Base-by-base conservation (phyloP, 1,140 invertebrate genomes). In the Drosophila aff. region DNA sequence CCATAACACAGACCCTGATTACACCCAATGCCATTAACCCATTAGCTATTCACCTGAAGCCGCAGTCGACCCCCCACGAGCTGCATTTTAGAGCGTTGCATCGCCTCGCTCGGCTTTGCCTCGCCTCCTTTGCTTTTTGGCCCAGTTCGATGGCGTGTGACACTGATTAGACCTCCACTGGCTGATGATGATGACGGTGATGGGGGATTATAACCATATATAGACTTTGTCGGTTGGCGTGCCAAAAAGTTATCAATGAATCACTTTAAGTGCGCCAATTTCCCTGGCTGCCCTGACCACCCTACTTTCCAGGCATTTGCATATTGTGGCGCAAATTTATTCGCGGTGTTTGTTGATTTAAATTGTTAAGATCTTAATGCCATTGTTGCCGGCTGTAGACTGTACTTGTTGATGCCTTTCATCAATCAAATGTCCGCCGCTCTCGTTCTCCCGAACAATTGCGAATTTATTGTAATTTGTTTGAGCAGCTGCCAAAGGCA, bases 391-490 rank as follows among this genome's bases (percentile, higher is more conserved):
- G 43, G 15, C 61, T 40, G 55, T 31, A 28, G 26, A 33, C 50
- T 52, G 50, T 47, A 69, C 61, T 79, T 73, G 72, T 79, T 71
- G 81, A 80, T 80, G 67, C 76, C 72, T 67, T 78, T 83, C 83
- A 89, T 87, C 83, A 87, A 87, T 87, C 83, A 87, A 89, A 89
- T 89, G 84, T 87, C 84, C 69, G 75, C 78, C 36, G 73, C 57
- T 36, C 21, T 18, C 16, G 41, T 21, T 23, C 47, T 41, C 23
- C 18, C 68, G 61, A 86, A 86, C 83, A 87, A 89, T 83, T 87
- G 83, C 77, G 75, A 83, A 83, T 89, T 89, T 79, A 89, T 89
- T 87, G 80, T 87, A 89, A 89, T 87, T 87, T 89, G 73, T 87
- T 89, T 87, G 77, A 87, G 77, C 83, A 87, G 84, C 83, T 87